phyloP scores from a whole-genome alignment of 92 coral and sea anemone genomes.

The Actinernus sp. region DNA sequence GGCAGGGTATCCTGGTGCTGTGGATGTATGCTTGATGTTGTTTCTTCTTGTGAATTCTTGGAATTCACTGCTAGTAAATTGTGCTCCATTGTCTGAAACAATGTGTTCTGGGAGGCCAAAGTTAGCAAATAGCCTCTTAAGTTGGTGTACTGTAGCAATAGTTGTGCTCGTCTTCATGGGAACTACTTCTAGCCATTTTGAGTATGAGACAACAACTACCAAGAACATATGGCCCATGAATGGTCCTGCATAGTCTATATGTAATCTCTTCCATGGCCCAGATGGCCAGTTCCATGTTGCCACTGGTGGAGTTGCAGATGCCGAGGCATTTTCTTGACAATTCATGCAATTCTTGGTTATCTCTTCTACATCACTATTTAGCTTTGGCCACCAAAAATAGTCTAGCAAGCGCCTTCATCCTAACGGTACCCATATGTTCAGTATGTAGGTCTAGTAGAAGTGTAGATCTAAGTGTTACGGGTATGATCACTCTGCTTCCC shows the following conservation, averaged over 20 bases:
- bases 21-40: constrained; percentile 26
- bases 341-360: constrained; percentile 15
- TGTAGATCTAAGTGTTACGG: constrained; percentile 23
- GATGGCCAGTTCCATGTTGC: constrained; percentile 40
- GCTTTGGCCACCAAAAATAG: constrained; percentile 40
- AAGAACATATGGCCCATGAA: constrained; percentile 41
- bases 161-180: constrained; percentile 25
- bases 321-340: constrained; percentile 19
- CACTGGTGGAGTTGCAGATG: constrained; percentile 27
- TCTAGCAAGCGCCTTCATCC: constrained; percentile 55
- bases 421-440: constrained; percentile 48
- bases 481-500: constrained; percentile 74
- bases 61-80: constrained; percentile 14
- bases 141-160: constrained; percentile 12
- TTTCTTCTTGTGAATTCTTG: constrained; percentile 11
- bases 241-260: constrained; percentile 33
- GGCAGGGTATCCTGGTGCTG: constrained; percentile 44
- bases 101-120: constrained; percentile 31
- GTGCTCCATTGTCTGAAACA: constrained; percentile 35
- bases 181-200: constrained; percentile 41
- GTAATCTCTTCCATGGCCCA: constrained; percentile 25
- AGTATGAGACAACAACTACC: constrained; percentile 28
- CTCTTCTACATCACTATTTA: constrained; percentile 31
- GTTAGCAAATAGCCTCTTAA: constrained; percentile 12
- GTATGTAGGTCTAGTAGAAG: constrained; percentile 55